Conservation (phyloP, 1,140 invertebrate species). For the Aphaenogaster floridana region DNA sequence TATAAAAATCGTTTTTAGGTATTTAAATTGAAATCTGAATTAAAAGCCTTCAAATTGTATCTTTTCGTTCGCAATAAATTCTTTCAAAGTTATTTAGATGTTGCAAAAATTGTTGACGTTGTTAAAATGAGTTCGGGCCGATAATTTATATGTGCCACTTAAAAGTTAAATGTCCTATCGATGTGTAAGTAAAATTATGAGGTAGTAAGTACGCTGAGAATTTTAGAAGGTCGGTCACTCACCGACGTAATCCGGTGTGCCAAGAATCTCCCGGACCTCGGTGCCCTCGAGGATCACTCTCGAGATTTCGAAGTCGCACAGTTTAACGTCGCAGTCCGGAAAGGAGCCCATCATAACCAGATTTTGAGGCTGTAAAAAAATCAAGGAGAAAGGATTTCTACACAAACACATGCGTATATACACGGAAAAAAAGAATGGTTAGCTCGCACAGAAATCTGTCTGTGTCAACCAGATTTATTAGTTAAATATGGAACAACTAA, state of each 20-base stretch:
- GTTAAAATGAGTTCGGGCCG: background rate
- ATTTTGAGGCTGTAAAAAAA: constrained; percentile 90
- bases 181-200: background rate
- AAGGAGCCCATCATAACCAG: constrained; percentile 91
- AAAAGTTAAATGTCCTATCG: background rate
- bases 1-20: background rate
- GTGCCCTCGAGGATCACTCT: constrained; percentile 89
- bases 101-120: too few relatives aligned
- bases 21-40: background rate
- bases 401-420: too few relatives aligned
- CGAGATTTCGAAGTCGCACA: constrained; percentile 93
- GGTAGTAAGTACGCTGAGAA: background rate
- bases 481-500: too few relatives aligned
- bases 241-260: constrained; percentile 94
- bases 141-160: background rate
- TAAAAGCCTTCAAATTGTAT: background rate
- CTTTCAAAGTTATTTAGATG: background rate
- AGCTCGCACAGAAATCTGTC: too few relatives aligned
- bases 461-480: too few relatives aligned
- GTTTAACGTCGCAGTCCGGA: constrained; percentile 91
- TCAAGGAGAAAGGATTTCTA: background rate
- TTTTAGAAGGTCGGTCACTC: constrained; percentile 79
- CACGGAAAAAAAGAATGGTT: too few relatives aligned
- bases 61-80: background rate
- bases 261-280: constrained; percentile 92